Conservation (phyloP, 2,797 vertebrate species). For the Rhincodon typus region DNA sequence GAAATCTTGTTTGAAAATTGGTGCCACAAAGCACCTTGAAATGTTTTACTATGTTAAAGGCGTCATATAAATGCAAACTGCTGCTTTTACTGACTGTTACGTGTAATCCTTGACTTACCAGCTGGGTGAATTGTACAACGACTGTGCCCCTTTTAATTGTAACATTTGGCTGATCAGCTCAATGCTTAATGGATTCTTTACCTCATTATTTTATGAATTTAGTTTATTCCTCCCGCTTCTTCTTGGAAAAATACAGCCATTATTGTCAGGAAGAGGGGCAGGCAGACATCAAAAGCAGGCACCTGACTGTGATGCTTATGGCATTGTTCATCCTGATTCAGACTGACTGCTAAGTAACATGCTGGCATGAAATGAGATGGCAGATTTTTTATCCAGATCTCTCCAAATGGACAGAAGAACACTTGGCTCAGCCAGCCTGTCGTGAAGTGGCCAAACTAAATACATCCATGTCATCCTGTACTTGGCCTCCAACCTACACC, state of each 20-base stretch:
- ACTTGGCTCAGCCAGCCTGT: not conserved
- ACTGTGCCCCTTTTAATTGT: not conserved
- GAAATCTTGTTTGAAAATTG: not conserved
- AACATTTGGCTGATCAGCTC: not conserved
- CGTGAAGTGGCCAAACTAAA: constrained; percentile 4
- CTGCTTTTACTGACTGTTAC: not conserved
- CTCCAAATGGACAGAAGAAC: not conserved
- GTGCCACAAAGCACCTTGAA: not conserved
- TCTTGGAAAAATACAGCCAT: not conserved
- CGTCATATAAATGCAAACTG: not conserved
- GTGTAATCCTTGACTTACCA: not conserved
- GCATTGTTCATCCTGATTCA: not conserved
- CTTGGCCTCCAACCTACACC: not conserved
- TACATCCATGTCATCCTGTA: not conserved
- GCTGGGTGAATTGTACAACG: not conserved
- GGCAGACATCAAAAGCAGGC: not conserved
- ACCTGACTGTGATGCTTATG: not conserved
- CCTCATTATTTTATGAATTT: not conserved
- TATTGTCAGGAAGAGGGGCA: not conserved
- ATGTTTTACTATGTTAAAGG: not conserved
- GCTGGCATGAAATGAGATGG: not conserved
- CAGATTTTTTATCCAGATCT: not conserved
- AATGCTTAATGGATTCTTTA: not conserved
- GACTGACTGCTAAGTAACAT: not conserved
- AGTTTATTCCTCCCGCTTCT: not conserved